phyloP scores from a whole-genome alignment of 1,140 invertebrate species.

The Nasonia giraulti region DNA sequence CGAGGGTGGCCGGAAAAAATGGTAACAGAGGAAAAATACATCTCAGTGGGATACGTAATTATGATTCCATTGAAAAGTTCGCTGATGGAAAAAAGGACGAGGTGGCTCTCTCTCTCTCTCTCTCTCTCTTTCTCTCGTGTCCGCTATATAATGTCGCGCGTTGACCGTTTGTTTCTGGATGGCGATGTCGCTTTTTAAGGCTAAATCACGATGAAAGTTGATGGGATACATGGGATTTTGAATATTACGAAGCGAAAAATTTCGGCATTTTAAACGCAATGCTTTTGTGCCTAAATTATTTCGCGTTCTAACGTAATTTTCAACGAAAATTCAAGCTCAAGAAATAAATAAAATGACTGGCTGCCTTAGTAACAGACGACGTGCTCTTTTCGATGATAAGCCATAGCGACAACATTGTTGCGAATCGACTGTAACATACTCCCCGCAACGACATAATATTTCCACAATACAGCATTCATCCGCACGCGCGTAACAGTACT shows the following conservation, averaged over 20 bases:
- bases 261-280: background rate
- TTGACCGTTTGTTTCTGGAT: background rate
- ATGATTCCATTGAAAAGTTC: constrained; percentile 66
- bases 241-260: background rate
- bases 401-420: background rate
- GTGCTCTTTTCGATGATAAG: too few relatives aligned
- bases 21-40: constrained; percentile 45
- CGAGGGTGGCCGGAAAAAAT: constrained; percentile 31
- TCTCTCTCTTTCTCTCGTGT: background rate
- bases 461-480: background rate
- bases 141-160: background rate
- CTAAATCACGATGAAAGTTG: background rate
- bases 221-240: background rate
- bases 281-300: too few relatives aligned
- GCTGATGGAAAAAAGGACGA: constrained; percentile 38
- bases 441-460: background rate
- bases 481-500: background rate
- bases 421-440: background rate
- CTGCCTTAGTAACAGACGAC: too few relatives aligned
- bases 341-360: too few relatives aligned
- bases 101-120: background rate
- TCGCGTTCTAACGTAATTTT: too few relatives aligned
- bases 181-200: constrained; percentile 1
- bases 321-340: too few relatives aligned
- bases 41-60: constrained; percentile 59